Base-by-base conservation (phyloP, 2,113 vertebrate species). In the Xyrauchen texanus region DNA sequence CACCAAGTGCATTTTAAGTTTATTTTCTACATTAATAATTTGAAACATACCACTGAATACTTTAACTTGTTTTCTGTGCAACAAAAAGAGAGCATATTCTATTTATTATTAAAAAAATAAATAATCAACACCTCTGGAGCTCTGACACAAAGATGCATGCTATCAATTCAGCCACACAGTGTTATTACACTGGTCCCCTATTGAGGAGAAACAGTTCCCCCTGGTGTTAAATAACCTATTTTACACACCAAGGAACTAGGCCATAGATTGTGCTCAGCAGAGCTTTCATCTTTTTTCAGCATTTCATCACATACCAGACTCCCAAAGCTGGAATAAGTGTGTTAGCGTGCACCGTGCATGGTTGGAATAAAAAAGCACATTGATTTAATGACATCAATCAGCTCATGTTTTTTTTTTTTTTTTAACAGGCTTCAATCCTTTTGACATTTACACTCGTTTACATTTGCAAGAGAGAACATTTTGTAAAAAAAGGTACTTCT, bases 161-260 rank as follows among this genome's bases (percentile, higher is more conserved):
- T 58, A 52, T 42, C 58, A 73, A 45, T 51, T 13, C 67, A 63
- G 5, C 51, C 10, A 13, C 4, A 5, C 70, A 44, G 12, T 64
- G 21, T 34, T 1, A 58, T 7, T n/a, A 21, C 52, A 34, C 6
- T 46, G 62, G 5, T 8, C 15, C 49, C 49, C 79, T 74, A 13
- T 42, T 64, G 68, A 81, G 65, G 78, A 51, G 52, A 62, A 66
- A 68, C 68, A 79, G 75, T 79, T 75, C 83, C 85, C 58, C 83
- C 86, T 78, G 60, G 71, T 85, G 83, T 13, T 47, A 12, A 49
- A 60, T 15, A 34, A 10, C 11, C 45, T 13, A 5, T 34, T 66
- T 49, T 72, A 81, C 76, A 81, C 52, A 12, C 7, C 7, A 42
- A 11, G 58, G 77, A 82, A 77, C 51, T 60, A 80, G 70, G 70